phyloP scores from a whole-genome alignment of 2,113 vertebrate species.

The Quiscalus mexicanus region DNA sequence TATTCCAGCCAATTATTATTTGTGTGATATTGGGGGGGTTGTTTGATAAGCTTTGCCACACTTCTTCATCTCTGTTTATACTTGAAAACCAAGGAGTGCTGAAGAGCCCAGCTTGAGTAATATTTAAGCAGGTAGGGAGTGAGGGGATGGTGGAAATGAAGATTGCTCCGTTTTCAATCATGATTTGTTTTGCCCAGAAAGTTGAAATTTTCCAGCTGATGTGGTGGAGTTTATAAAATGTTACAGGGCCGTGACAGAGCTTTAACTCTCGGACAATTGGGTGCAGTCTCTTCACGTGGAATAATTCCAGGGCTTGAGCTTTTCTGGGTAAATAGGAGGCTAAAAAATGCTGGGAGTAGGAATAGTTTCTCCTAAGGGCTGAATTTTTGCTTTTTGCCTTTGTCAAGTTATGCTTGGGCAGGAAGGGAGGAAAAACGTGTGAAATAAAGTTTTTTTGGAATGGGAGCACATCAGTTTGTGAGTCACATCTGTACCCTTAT shows the following conservation, averaged over 20 bases:
- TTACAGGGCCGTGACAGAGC: neutral
- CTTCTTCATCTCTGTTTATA: neutral
- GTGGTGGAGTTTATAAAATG: neutral
- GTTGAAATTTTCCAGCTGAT: neutral
- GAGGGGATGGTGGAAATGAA: neutral
- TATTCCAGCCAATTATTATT: neutral
- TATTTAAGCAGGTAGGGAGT: neutral
- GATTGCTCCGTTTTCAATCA: neutral
- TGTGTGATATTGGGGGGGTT: neutral
- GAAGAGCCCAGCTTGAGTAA: neutral
- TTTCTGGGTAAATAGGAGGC: neutral
- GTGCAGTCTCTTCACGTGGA: neutral
- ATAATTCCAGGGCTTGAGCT: neutral
- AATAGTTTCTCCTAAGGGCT: neutral
- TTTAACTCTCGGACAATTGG: neutral
- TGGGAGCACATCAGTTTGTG: neutral
- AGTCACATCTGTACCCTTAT: neutral
- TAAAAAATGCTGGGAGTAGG: neutral
- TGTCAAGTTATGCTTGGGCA: neutral
- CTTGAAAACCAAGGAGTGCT: neutral
- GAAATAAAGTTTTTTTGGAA: neutral
- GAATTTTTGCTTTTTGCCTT: neutral
- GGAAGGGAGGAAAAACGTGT: rapidly evolving
- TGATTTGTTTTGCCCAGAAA: neutral
- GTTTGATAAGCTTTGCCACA: neutral